Base-by-base conservation (phyloP, 1,140 invertebrate species). In the Fopius arisanus region DNA sequence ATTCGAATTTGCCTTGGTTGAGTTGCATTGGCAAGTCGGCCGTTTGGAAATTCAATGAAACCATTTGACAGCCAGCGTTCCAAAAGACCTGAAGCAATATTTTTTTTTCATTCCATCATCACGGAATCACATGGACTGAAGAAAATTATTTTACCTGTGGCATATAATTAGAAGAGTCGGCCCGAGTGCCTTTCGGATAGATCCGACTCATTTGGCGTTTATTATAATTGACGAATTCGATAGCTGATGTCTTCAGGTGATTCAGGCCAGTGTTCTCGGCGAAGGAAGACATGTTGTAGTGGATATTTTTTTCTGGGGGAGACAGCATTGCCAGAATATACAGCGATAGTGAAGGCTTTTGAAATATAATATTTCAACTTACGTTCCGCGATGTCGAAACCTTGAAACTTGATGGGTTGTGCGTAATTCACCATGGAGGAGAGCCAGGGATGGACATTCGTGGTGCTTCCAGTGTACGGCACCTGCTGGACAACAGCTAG, bases 1-100 rank as follows among this genome's bases (percentile, higher is more conserved):
- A 98, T 86, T 99, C 98, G 89, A 99, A 99, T 91, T 99, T 99
- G 75, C 98, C 98, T 90, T 99, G 98, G 89, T 99, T 99, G 70
- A 99, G 89, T 89, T 99, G 98, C 97, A 99, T 99, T 12, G 97
- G 97, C 74, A 99, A 89, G 90, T 99, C 98, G 14, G 98, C 93
- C 12, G 98, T 99, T 92, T 99, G 98, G 89, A 99, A 99, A 90
- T 99, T 99, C n/a, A 99, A 89, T 0, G 98, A 98, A 12, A 99
- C 98, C 98, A 99, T 99, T 89, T 96, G 95, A 82, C 95, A 96
- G 72, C 95, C 95, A 37, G 95, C 95, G 88, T 96, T 96, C 95
- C 95, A 96, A 86, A 96, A 96, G 59, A 96, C 94, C 93, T 95
- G 59, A 62, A 29, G 48, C 19, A 41, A 63, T 28, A 28, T 65